Evolutionary conservation across 2,797 vertebrate genomes (phyloP).

Genomic region (Acropternis orthonyx): DNA sequence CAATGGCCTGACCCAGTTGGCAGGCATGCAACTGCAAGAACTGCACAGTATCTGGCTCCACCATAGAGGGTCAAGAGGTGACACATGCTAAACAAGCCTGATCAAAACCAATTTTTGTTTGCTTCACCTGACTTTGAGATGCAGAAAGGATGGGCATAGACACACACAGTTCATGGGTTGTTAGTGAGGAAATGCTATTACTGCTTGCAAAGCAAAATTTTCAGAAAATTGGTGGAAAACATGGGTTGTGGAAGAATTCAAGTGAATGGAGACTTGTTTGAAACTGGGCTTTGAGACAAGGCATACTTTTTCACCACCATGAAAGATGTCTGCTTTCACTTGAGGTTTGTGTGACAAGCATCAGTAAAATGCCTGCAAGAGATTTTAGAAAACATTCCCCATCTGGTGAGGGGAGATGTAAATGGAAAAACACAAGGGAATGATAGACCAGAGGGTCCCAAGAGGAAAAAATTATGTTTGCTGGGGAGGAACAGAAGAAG

Average conservation of each 20-base stretch:
- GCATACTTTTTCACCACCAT: not conserved
- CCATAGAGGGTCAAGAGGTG: slow-evolving; percentile 9
- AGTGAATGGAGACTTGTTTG: not conserved
- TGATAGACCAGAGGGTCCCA: not conserved
- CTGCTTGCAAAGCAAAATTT: not conserved
- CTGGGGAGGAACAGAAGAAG: not conserved
- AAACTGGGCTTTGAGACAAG: not conserved
- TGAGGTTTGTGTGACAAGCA: not conserved
- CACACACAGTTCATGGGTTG: not conserved
- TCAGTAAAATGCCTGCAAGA: not conserved
- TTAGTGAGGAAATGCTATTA: not conserved
- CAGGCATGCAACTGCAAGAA: not conserved
- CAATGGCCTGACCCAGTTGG: slow-evolving; percentile 54
- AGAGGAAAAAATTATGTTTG: not conserved
- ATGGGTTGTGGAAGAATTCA: not conserved
- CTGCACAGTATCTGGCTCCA: slow-evolving; percentile 60
- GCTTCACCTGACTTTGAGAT: not conserved
- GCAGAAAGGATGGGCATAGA: not conserved
- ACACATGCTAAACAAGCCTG: not conserved
- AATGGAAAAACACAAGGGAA: not conserved
- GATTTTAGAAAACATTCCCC: not conserved
- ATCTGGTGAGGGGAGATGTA: not conserved
- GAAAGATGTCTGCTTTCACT: not conserved
- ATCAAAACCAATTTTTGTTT: not conserved
- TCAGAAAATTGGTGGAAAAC: not conserved